A percentile compares a stretch with the other conserved stretches of the same genome.
Conservation (phyloP, 2,113 vertebrate genomes). For the Ondatra zibethicus region DNA sequence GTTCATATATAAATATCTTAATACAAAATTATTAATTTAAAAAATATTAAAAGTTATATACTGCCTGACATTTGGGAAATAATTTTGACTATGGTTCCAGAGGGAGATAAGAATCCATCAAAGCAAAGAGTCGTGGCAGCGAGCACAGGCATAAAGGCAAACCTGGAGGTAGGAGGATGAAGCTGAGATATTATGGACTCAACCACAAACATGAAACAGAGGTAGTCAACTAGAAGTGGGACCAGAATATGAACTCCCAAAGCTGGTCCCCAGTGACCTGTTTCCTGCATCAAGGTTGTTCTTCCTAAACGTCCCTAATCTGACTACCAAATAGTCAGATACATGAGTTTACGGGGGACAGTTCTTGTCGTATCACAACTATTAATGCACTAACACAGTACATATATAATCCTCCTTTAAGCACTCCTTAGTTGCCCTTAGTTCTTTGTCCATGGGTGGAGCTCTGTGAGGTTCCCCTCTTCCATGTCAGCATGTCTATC, state of each 20-base stretch:
- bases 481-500: not conserved
- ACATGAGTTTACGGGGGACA: not conserved
- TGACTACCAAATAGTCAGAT: not conserved
- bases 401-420: not conserved
- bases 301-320: not conserved
- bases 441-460: not conserved
- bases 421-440: not conserved
- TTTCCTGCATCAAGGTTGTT: not conserved
- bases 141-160: not conserved
- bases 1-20: not conserved
- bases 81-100: not conserved
- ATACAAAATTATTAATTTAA: not conserved
- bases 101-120: no score
- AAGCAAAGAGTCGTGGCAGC: not conserved
- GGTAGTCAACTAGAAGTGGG: not conserved
- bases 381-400: not conserved
- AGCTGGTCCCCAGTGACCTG: not conserved
- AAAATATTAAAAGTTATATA: not conserved
- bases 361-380: not conserved
- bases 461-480: not conserved
- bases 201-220: not conserved
- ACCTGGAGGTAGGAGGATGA: not conserved
- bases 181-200: not conserved
- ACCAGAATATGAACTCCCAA: not conserved
- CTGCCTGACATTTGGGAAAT: not conserved